Base-by-base conservation (phyloP, 2,113 vertebrate species). In the Microtus oregoni region DNA sequence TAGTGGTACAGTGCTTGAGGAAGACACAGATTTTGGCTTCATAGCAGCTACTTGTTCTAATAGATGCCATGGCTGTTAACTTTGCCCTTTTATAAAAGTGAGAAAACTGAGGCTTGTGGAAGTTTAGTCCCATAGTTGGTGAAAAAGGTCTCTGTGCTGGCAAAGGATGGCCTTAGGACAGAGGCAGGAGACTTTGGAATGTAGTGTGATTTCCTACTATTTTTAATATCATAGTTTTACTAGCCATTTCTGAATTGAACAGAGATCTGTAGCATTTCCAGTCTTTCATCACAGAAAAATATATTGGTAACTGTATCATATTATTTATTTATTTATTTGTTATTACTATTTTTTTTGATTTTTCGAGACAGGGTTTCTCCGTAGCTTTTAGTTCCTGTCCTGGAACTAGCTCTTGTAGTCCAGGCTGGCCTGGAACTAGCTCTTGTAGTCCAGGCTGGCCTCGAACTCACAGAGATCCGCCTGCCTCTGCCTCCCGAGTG, bases 161-260 rank as follows among this genome's bases (percentile, higher is more conserved):
- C 26, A 70, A 86, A 13, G 9, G 19, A 58, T 58, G 79, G 15
- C 41, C 77, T 89, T 81, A 55, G 47, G 72, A 67, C 20, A 87
- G n/a, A 77, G 47, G 67, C 90, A 63, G 72, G 41, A 86, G 67
- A 14, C n/a, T 94, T 78, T 76, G 70, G 81, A 67, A 76, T 86
- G 50, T 87, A 76, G n/a, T 38, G 81, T 87, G 15, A 55, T n/a
- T 22, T 52, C 55, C 22, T 35, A 5, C 41, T 41, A 68, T 41
- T 85, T 88, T 77, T 44, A 77, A 81, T 91, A 70, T 86, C 22
- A 55, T 83, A 93, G 65, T 94, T 94, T 86, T 95, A 76, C 41
- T 86, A 81, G 58, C 73, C 28, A 52, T 32, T 68, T 68, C 85
- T 89, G 67, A 79, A 47, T 28, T 30, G 28, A 28, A 77, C 8